These are phyloP conservation scores for Aphelenchoides besseyi DNA, from an alignment of 1,140 invertebrate species.

Conservation along the genomic window DNA sequence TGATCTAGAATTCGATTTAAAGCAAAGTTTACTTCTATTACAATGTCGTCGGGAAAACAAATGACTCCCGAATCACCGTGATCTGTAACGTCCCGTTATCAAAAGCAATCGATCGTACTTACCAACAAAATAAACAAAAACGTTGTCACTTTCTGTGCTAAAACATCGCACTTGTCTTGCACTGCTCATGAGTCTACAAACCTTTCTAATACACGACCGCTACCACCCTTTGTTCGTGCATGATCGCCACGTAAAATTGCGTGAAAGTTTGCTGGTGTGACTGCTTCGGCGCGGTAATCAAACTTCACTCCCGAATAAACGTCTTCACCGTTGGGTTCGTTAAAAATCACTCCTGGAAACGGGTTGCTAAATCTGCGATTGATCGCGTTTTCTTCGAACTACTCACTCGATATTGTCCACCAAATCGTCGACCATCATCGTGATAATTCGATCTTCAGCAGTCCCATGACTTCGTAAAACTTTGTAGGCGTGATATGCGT, in stretches of 20 bases:
- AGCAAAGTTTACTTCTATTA: no score
- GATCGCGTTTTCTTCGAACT: no score
- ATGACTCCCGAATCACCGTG: conserved; percentile 70
- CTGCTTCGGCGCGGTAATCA: conserved; percentile 67
- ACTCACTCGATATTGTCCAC: not conserved
- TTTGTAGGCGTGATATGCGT: not conserved
- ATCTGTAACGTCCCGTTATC: conserved; percentile 64
- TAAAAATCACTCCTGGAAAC: conserved; percentile 68
- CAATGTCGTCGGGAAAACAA: conserved; percentile 67
- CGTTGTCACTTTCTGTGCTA: conserved; percentile 65
- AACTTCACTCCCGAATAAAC: conserved; percentile 67
- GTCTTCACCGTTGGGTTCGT: conserved; percentile 68
- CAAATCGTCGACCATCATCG: not conserved
- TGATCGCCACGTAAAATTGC: conserved; percentile 37
- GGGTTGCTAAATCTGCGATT: conserved; percentile 67
- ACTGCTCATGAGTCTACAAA: conserved; percentile 58
- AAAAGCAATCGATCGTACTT: not conserved
- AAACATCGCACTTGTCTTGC: not conserved
- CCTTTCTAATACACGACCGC: conserved; percentile 60
- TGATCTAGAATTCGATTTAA: conserved; percentile 24
- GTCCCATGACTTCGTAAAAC: not conserved
- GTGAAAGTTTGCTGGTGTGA: conserved; percentile 41
- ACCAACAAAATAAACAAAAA: conserved; percentile 66
- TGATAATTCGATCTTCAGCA: not conserved
- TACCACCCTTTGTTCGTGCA: conserved; percentile 16